Evolutionary conservation across 2,113 vertebrate genomes (phyloP), one percentile per base, ranked within the genome.

Genomic region (Boleophthalmus pectinirostris): DNA sequence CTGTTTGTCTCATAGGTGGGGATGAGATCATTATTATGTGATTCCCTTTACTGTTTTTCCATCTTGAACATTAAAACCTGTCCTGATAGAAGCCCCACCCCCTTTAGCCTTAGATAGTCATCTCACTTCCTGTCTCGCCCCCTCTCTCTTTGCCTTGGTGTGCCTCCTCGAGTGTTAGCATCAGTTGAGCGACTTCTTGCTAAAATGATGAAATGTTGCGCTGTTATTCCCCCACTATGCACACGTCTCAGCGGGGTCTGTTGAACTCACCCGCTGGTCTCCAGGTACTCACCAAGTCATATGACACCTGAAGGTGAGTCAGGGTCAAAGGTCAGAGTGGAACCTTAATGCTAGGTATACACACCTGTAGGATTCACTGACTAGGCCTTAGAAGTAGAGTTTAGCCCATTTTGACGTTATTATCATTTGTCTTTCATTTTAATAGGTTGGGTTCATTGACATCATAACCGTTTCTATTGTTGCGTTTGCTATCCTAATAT

Each of bases 271-370:
- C 89, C 76, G 87, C 91, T 92, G 92, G 83, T 88, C 90, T 88
- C 88, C 91, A 87, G 92, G 89, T 92, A 92, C 89, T 87, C 90
- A 90, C 76, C 65, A 65, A 89, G 90, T 92, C 91, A 86, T 86
- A 91, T 92, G 88, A 93, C 90, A 89, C 80, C 69, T 91, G 85
- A 93, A 94, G 93, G 93, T 94, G 92, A 94, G 93, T 93, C 82
- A 75, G 75, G 80, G 79, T 84, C 71, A 82, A 54, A 83, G 82
- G 80, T 84, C 75, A 85, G 71, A 70, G 21, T 67, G 75, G 73
- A 81, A 80, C 49, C 74, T 24, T 69, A 46, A n/a, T 66, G 10
- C 38, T 45, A 46, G 64, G 13, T 24, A 77, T n/a, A n/a, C 66
- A 77, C 49, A 57, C 23, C 67, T 83, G 77, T 89, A 80, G 78